Percentiles rank a stretch among this genome's conserved stretches.
phyloP scores from a whole-genome alignment of 2,888 invertebrate species.

The Aphrophora alni region DNA sequence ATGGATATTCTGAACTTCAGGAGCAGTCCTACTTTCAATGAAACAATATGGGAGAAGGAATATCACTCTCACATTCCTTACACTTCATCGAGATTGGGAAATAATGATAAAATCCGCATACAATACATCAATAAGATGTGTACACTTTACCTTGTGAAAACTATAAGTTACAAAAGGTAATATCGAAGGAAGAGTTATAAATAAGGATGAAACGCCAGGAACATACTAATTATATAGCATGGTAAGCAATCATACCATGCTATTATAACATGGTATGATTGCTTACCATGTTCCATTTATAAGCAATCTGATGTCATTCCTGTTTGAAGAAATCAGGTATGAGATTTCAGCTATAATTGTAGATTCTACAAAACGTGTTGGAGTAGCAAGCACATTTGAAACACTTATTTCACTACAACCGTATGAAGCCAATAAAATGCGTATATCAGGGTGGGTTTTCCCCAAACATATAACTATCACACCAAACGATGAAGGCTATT shows the following conservation, averaged over 20 bases:
- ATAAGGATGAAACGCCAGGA: conserved; percentile 7
- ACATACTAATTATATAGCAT: no score
- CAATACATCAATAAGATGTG: conserved; percentile 52
- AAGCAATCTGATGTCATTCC: conserved; percentile 31
- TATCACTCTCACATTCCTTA: conserved; percentile 52
- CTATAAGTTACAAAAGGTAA: no score
- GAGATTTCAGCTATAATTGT: conserved; percentile 35
- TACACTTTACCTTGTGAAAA: conserved; percentile 52
- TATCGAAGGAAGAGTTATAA: conserved; percentile 37
- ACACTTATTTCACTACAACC: conserved; percentile 17
- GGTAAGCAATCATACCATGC: no score
- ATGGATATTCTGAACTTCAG: conserved; percentile 32
- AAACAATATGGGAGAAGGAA: conserved; percentile 35
- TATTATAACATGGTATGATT: no score
- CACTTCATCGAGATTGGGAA: conserved; percentile 48
- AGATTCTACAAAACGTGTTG: conserved; percentile 32
- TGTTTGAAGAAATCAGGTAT: conserved; percentile 36
- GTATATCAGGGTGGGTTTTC: not conserved
- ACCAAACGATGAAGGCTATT: conserved; percentile 46
- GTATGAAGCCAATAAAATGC: not conserved
- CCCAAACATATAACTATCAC: not conserved
- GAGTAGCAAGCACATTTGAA: conserved; percentile 35
- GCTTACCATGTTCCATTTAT: conserved; percentile 28
- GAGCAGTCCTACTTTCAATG: conserved; percentile 34
- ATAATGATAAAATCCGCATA: conserved; percentile 54